These are phyloP conservation scores for Nomada lathburiana DNA, from an alignment of 2,888 invertebrate species.

Conservation along the genomic window DNA sequence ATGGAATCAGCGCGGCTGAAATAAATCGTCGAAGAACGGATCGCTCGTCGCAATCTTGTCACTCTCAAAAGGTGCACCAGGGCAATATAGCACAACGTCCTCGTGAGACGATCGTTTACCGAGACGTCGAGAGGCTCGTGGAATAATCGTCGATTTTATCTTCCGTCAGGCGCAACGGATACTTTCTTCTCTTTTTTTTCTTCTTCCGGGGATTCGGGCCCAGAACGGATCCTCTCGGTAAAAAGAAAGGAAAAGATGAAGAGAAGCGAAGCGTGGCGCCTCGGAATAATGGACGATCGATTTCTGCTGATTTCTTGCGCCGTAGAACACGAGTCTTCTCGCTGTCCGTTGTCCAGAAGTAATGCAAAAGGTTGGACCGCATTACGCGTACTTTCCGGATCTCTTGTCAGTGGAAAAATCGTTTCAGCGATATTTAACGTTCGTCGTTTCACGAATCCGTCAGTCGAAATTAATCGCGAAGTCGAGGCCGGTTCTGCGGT, in stretches of 20 bases:
- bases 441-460: no score
- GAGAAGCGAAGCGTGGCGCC: conserved; percentile 68
- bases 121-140: neutral
- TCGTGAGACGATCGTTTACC: conserved; percentile 4
- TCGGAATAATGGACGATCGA: conserved; percentile 70
- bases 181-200: conserved; percentile 43
- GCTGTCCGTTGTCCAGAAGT: conserved; percentile 35
- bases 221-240: conserved; percentile 24
- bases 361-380: neutral
- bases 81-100: neutral
- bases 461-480: no score
- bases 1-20: neutral
- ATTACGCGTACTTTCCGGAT: no score
- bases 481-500: no score
- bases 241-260: conserved; percentile 45
- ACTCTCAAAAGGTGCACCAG: conserved; percentile 10
- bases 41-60: neutral
- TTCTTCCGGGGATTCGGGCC: conserved; percentile 6
- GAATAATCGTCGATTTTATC: conserved; percentile 61
- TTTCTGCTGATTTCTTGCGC: conserved; percentile 71
- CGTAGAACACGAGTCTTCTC: conserved; percentile 73
- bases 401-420: no score
- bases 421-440: no score
- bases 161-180: conserved; percentile 54
- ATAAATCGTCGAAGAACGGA: neutral